phyloP scores from a whole-genome alignment of 1,140 invertebrate genomes.

The Ruditapes philippinarum region DNA sequence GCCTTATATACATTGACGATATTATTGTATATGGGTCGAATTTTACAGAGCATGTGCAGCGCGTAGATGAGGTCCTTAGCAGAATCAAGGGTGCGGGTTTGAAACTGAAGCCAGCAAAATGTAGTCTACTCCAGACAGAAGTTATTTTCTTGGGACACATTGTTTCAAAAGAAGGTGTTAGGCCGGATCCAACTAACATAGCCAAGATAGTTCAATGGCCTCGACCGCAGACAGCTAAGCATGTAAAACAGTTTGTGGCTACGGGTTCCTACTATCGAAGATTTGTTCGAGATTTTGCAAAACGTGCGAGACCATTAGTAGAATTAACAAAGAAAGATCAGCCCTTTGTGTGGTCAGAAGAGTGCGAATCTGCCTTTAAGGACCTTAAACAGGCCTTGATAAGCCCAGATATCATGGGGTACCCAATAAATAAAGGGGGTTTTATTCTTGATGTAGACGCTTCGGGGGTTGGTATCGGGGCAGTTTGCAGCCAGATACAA shows the following conservation, averaged over 20 bases:
- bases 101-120: too few relatives aligned
- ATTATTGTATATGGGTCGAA: too few relatives aligned
- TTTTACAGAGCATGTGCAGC: constrained; percentile 20
- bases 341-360: constrained; percentile 51
- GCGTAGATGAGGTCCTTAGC: constrained; percentile 38
- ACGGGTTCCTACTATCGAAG: constrained; percentile 60
- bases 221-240: constrained; percentile 56
- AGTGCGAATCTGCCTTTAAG: constrained; percentile 67
- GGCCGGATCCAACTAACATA: constrained; percentile 40
- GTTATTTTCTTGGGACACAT: constrained; percentile 68
- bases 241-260: constrained; percentile 68
- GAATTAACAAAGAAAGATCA: constrained; percentile 54
- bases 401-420: too few relatives aligned
- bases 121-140: constrained; percentile 64
- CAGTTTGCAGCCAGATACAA: constrained; percentile 75
- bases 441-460: constrained; percentile 74
- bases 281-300: constrained; percentile 61
- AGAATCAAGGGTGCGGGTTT: constrained; percentile 41
- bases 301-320: constrained; percentile 61
- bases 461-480: constrained; percentile 71
- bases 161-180: constrained; percentile 48
- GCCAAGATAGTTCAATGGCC: too few relatives aligned
- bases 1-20: too few relatives aligned
- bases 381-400: constrained; percentile 57
- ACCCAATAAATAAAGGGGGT: too few relatives aligned